Evolutionary conservation across 2,797 vertebrate species (phyloP).

Genomic region (Spatula clypeata): DNA sequence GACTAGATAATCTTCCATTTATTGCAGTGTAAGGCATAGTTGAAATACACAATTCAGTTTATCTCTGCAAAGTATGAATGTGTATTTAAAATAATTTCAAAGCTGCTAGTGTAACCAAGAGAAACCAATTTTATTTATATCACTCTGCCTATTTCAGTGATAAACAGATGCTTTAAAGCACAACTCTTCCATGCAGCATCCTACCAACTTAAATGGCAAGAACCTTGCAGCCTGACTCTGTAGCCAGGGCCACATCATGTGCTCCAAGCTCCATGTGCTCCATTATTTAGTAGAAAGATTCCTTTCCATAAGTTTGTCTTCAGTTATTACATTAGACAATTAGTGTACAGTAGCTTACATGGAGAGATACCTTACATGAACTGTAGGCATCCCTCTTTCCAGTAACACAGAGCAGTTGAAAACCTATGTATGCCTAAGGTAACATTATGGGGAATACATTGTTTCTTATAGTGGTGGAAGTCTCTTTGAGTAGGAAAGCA

Average conservation of each 20-base stretch:
- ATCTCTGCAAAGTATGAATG: slow-evolving; percentile 3
- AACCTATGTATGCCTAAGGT: background rate
- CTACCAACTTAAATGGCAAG: background rate
- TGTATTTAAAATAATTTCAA: background rate
- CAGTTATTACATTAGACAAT: background rate
- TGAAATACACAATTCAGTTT: background rate
- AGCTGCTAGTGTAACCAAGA: background rate
- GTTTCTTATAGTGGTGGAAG: background rate
- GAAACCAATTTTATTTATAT: background rate
- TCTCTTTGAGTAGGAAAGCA: background rate
- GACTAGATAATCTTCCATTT: slow-evolving; percentile 28
- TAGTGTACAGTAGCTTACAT: background rate
- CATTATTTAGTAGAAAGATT: background rate
- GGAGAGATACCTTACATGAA: background rate
- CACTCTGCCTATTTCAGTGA: background rate
- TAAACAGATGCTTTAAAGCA: slow-evolving; percentile 28
- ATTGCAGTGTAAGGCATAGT: background rate
- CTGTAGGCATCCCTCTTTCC: background rate
- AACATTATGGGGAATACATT: background rate
- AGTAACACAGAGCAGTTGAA: background rate
- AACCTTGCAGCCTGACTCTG: background rate
- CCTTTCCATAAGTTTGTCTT: background rate
- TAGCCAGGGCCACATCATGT: background rate
- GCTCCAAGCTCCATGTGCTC: background rate
- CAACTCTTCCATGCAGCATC: rapidly evolving